Evolutionary conservation across 2,797 vertebrate species (phyloP), one percentile per base, ranked within the genome.

Genomic region (Lepilemur septentrionalis): DNA sequence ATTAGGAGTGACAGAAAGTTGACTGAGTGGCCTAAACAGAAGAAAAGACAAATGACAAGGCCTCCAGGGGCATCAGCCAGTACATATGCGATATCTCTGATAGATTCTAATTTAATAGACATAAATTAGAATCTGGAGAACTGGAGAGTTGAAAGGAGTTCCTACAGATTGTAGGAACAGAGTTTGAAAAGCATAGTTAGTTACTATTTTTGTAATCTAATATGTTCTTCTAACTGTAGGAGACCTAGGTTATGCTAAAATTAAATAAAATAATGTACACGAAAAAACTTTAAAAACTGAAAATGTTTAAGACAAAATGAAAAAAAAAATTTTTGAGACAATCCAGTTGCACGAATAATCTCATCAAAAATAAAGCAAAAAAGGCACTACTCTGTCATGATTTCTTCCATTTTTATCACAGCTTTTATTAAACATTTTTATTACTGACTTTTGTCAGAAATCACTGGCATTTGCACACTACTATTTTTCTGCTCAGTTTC

Each of bases 301-400:
- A 76, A 78, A 86, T 32, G 48, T 50, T 85, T 48, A 94, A 46
- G 55, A 87, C 10, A 55, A 80, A 80, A 94, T 52, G 15, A 93
- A 80, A 78, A 65, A 38, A 50, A 52, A 65, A 78, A 90, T 84
- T 84, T 87, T 63, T 70, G 52, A 95, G 82, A 88, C 32, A 91
- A 41, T 38, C 18, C n/a, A 83, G 46, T 1, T 78, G 30, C 18
- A 52, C 38, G n/a, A 67, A 93, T 93, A 72, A 93, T 93, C 28
- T 91, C 43, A 59, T 17, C 32, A 50, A 93, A 88, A 84, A 12
- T 72, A 84, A 88, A 92, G 12, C 30, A 75, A 73, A 88, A 28
- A 46, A 84, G 30, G 88, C 7, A 79, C 23, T 75, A 18, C 20
- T 65, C 25, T 59, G 18, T 70, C 41, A 85, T 46, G 14, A 65